phyloP scores from a whole-genome alignment of 2,888 invertebrate genomes.

The Scaptomyza tumidula region DNA sequence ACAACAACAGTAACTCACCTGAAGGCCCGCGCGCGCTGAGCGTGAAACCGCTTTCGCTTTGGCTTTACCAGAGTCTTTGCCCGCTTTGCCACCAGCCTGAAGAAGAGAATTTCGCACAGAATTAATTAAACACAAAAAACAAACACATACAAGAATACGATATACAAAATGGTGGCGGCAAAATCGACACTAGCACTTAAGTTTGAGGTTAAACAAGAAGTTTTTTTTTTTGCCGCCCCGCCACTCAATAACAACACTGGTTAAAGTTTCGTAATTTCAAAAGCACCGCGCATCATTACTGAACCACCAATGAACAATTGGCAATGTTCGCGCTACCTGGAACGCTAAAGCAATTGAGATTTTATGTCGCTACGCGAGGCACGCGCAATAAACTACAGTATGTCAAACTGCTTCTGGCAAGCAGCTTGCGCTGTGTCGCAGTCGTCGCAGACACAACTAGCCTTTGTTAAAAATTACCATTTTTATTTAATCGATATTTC shows the following conservation, averaged over 20 bases:
- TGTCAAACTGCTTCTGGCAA: constrained; percentile 33
- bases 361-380: constrained; percentile 52
- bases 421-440: constrained; percentile 56
- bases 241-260: constrained; percentile 63
- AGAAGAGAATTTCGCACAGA: constrained; percentile 30
- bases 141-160: constrained; percentile 35
- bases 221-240: constrained; percentile 39
- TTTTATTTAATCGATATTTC: constrained; percentile 73
- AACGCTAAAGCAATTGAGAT: constrained; percentile 37
- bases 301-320: neutral
- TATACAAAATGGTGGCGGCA: constrained; percentile 74
- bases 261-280: constrained; percentile 29
- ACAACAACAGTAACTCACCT: constrained; percentile 87
- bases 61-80: constrained; percentile 99
- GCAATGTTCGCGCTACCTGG: constrained; percentile 40
- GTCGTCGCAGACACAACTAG: constrained; percentile 13
- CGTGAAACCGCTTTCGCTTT: constrained; percentile 99
- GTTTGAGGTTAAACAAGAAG: constrained; percentile 66
- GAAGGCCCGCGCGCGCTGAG: constrained; percentile 99
- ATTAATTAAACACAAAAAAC: constrained; percentile 49
- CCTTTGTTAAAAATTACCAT: constrained; percentile 67
- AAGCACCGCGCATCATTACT: constrained; percentile 6
- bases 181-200: constrained; percentile 31
- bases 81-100: constrained; percentile 99
- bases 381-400: constrained; percentile 65